These are phyloP conservation scores for Ennomos erosarius DNA, from an alignment of 2,888 invertebrate genomes.

Conservation along the genomic window DNA sequence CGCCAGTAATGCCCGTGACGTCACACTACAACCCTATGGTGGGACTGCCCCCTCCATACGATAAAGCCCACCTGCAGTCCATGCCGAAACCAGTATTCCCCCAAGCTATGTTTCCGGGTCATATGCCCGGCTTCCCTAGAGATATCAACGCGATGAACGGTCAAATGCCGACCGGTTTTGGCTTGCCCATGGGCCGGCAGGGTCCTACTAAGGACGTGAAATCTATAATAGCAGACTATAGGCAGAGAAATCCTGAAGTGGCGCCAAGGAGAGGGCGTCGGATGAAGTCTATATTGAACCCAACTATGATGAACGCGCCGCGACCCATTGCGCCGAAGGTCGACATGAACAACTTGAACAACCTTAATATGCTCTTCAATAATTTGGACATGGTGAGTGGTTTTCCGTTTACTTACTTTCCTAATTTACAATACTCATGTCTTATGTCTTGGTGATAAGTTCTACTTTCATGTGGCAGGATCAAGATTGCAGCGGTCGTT, in stretches of 20 bases:
- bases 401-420: slow-evolving; percentile 9
- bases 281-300: slow-evolving; percentile 83
- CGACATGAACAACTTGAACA: slow-evolving; percentile 64
- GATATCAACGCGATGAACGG: slow-evolving; percentile 86
- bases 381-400: slow-evolving; percentile 80
- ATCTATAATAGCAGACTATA: slow-evolving; percentile 92
- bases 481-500: slow-evolving; percentile 6
- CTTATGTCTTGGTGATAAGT: background rate
- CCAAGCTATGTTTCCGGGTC: slow-evolving; percentile 72
- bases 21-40: slow-evolving; percentile 74
- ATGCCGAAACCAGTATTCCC: slow-evolving; percentile 77
- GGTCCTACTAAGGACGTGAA: slow-evolving; percentile 93
- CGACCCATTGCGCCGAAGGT: slow-evolving; percentile 76
- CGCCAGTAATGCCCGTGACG: slow-evolving; percentile 69
- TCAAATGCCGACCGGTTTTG: slow-evolving; percentile 81
- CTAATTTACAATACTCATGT: background rate
- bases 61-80: slow-evolving; percentile 74
- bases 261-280: slow-evolving; percentile 88
- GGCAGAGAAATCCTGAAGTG: slow-evolving; percentile 90
- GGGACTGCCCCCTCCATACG: slow-evolving; percentile 77
- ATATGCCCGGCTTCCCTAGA: slow-evolving; percentile 71
- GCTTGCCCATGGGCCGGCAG: slow-evolving; percentile 87
- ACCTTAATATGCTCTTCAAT: slow-evolving; percentile 76
- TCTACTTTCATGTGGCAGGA: background rate
- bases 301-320: slow-evolving; percentile 75